phyloP scores from a whole-genome alignment of 2,888 invertebrate genomes.

The Bombylius major region DNA sequence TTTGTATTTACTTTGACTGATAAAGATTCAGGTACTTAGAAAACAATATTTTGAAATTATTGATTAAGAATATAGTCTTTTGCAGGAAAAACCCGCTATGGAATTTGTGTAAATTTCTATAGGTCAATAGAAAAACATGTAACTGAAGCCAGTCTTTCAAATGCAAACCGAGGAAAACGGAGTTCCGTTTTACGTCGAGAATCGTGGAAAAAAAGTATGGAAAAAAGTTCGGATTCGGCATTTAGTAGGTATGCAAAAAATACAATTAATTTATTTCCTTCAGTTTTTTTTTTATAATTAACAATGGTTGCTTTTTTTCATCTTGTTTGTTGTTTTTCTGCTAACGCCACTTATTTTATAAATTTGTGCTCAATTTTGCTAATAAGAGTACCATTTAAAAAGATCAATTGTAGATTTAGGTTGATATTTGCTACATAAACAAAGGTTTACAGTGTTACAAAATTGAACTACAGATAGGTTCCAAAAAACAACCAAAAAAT shows the following conservation, averaged over 20 bases:
- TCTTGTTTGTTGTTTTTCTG: no score
- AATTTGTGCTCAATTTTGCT: no score
- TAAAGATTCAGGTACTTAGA: conserved; percentile 73
- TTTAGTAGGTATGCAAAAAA: conserved; percentile 63
- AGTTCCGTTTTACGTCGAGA: conserved; percentile 58
- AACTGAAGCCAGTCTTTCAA: conserved; percentile 18
- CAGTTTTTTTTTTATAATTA: no score
- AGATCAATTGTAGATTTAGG: no score
- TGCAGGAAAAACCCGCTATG: conserved; percentile 65
- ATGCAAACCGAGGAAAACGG: conserved; percentile 30
- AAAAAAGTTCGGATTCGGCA: conserved; percentile 83
- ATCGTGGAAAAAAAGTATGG: conserved; percentile 85
- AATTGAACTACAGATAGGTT: no score
- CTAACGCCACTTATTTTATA: no score
- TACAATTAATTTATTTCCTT: conserved; percentile 21
- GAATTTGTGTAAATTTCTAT: conserved; percentile 97
- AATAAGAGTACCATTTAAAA: no score
- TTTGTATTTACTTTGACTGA: conserved; percentile 98
- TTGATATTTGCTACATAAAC: no score
- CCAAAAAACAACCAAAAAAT: no score
- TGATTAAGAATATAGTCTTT: background rate
- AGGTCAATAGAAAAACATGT: conserved; percentile 68
- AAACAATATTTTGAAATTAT: background rate
- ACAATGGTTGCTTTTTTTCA: no score
- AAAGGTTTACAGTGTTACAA: no score